Evolutionary conservation across 2,797 vertebrate genomes (phyloP), one percentile per base, ranked within the genome.

Genomic region (Martes flavigula): DNA sequence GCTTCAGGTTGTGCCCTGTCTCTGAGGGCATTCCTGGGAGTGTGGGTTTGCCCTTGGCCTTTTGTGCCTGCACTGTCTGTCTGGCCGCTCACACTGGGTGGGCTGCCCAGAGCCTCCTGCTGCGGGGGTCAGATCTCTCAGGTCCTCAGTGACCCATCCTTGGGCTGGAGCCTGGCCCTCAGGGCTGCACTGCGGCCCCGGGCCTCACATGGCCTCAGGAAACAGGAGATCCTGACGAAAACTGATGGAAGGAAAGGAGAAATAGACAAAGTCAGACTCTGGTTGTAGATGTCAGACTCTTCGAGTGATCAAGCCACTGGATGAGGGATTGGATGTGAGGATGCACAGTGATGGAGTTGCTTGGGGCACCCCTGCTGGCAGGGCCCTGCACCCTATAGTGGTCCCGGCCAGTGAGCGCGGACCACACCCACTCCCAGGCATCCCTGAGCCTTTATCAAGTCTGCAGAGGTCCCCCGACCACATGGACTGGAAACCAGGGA

Each of bases 241-340:
- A 70, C 23, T 7, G 2, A 21, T 1, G 4, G 35, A 25, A 3
- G 3, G 46, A 23, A 21, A 25, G 58, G 23, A 83, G 46, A n/a
- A 40, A 7, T 2, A 11, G 30, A 20, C 25, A 54, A 54, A 54
- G 51, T 17, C 14, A 0, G 17, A 1, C 15, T 51, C 6, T 3
- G 38, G 23, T 8, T 32, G 25, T 32, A 12, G 84, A 2, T 3
- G 9, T 14, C 25, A 3, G 1, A 7, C 1, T 58, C 35, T 40
- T 51, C 3, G 5, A 4, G 3, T 8, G 48, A 11, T 2, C 2
- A 8, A 3, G 25, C 25, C 0, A 0, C 17, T 1, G 2, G 58
- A 27, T 1, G 0, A 48, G 35, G n/a, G 4, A 84, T 30, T 0
- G 2, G 58, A 27, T 1, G 0, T 64, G 46, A 40, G 4, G 84